Evolutionary conservation across 2,797 vertebrate genomes (phyloP).

Genomic region (Gymnodraco acuticeps): DNA sequence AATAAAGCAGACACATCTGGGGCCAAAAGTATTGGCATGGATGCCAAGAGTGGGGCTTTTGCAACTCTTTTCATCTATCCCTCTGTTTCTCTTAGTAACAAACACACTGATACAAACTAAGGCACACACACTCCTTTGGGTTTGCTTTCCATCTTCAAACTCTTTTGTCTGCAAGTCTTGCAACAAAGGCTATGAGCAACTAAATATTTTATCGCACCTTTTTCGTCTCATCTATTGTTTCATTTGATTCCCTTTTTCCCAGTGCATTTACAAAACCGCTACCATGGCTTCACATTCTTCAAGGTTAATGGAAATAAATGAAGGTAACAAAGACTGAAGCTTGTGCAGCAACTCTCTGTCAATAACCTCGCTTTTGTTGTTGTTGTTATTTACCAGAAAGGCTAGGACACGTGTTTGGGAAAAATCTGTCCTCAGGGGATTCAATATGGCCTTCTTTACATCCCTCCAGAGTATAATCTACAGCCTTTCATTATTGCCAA

Average conservation of each 20-base stretch:
- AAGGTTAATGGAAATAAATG: conserved; percentile 43
- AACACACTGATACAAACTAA: conserved; percentile 1
- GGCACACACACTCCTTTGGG: conserved; percentile 17
- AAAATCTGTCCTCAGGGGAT: conserved; percentile 66
- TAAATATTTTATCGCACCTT: conserved; percentile 70
- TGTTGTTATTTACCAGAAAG: conserved; percentile 65
- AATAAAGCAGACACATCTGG: conserved; percentile 30
- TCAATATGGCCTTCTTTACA: conserved; percentile 51
- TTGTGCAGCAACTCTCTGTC: conserved; percentile 45
- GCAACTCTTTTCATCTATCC: not conserved
- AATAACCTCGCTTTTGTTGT: conserved; percentile 35
- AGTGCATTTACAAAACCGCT: conserved; percentile 15
- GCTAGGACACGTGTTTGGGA: conserved; percentile 36
- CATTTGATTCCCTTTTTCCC: conserved; percentile 37
- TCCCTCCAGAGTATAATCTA: conserved; percentile 65
- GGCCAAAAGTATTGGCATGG: conserved; percentile 21
- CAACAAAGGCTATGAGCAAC: conserved; percentile 41
- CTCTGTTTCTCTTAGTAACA: conserved; percentile 30
- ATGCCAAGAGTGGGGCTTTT: conserved; percentile 10
- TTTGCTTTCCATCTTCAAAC: conserved; percentile 40
- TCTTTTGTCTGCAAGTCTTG: conserved; percentile 48
- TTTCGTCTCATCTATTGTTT: conserved; percentile 61
- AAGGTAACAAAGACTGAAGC: conserved; percentile 55
- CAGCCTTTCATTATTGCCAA: conserved; percentile 72
- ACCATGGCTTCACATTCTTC: conserved; percentile 27